phyloP scores from a whole-genome alignment of 2,888 invertebrate species.

The Cheilosia scutellata region DNA sequence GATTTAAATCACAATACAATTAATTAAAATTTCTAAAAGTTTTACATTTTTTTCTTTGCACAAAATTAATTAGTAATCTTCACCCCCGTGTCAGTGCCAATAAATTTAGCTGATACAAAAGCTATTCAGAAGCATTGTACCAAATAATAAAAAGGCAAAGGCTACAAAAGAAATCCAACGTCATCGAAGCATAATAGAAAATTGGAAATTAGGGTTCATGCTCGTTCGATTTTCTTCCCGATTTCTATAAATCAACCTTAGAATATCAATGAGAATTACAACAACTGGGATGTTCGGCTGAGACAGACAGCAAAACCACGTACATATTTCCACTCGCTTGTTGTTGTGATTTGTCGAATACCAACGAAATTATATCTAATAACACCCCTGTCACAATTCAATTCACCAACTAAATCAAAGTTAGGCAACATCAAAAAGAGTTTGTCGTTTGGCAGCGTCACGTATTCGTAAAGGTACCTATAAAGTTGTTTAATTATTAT shows the following conservation, averaged over 20 bases:
- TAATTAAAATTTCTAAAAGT: slow-evolving; percentile 4
- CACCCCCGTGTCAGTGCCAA: slow-evolving; percentile 1
- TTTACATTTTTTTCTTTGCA: not conserved
- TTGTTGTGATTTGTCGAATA: too few relatives aligned
- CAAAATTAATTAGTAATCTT: slow-evolving; percentile 21
- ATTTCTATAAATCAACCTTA: slow-evolving; percentile 47
- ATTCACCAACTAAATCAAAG: slow-evolving; percentile 57
- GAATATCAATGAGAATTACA: slow-evolving; percentile 63
- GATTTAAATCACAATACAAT: not conserved
- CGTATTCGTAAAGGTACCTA: slow-evolving; percentile 27
- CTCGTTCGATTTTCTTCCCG: slow-evolving; percentile 47
- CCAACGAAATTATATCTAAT: too few relatives aligned
- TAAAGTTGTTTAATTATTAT: slow-evolving; percentile 30
- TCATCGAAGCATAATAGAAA: slow-evolving; percentile 43
- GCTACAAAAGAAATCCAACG: slow-evolving; percentile 29
- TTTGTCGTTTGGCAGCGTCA: slow-evolving; percentile 39
- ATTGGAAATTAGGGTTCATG: slow-evolving; percentile 63
- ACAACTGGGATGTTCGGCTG: not conserved
- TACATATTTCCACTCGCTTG: too few relatives aligned
- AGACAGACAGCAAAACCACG: too few relatives aligned
- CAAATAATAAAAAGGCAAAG: not conserved
- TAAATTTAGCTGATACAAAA: not conserved
- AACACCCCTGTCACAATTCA: slow-evolving; percentile 9
- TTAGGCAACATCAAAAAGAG: slow-evolving; percentile 41
- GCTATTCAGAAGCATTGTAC: not conserved